phyloP scores from a whole-genome alignment of 2,888 invertebrate genomes.

The Bombylius discolor region DNA sequence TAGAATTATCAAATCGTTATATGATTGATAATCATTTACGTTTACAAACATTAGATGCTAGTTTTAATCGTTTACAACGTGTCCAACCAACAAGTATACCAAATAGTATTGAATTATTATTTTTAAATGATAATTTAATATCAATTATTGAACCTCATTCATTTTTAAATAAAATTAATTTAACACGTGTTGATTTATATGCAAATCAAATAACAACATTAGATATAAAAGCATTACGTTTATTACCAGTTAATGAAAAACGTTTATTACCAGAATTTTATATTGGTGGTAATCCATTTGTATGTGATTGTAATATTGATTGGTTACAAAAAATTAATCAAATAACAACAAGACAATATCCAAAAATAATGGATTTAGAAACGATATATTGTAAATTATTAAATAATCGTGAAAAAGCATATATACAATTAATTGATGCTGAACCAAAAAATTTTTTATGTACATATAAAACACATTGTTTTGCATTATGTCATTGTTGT shows the following conservation, averaged over 20 bases:
- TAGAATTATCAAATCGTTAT: constrained; percentile 63
- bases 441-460: constrained; percentile 84
- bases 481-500: constrained; percentile 89
- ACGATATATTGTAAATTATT: constrained; percentile 79
- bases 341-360: constrained; percentile 72
- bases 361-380: constrained; percentile 80
- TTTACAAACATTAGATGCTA: constrained; percentile 76
- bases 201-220: constrained; percentile 82
- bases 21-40: constrained; percentile 55
- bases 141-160: constrained; percentile 75
- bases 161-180: constrained; percentile 75
- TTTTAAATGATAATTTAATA: constrained; percentile 81
- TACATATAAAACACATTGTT: constrained; percentile 85
- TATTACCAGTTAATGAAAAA: constrained; percentile 62
- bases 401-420: constrained; percentile 71
- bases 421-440: constrained; percentile 74
- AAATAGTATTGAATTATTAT: constrained; percentile 70
- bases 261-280: constrained; percentile 76
- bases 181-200: constrained; percentile 82
- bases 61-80: constrained; percentile 73
- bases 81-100: constrained; percentile 66
- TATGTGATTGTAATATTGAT: constrained; percentile 91
- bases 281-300: constrained; percentile 86
- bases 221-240: constrained; percentile 75
- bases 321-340: constrained; percentile 88